These are phyloP conservation scores for Neodon shergylaensis DNA, from an alignment of 2,113 vertebrate genomes.

Conservation along the genomic window DNA sequence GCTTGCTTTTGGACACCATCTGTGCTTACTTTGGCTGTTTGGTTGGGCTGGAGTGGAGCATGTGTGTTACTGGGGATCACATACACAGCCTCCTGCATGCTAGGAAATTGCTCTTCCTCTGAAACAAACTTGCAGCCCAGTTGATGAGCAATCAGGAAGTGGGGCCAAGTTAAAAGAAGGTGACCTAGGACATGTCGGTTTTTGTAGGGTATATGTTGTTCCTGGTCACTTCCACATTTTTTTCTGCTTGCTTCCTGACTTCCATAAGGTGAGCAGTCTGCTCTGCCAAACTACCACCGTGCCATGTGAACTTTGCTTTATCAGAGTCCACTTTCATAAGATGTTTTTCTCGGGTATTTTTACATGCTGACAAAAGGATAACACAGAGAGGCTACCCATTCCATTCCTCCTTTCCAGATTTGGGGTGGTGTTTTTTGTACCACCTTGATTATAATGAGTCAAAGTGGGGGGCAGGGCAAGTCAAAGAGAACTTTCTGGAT, in stretches of 20 bases:
- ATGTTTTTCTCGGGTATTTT: background rate
- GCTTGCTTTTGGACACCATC: background rate
- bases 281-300: background rate
- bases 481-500: background rate
- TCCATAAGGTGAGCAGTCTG: background rate
- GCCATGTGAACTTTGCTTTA: background rate
- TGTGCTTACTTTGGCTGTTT: background rate
- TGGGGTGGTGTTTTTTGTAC: background rate
- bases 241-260: background rate
- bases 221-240: background rate
- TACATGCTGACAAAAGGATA: background rate
- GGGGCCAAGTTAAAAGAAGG: background rate
- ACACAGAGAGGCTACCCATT: background rate
- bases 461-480: background rate
- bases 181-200: background rate
- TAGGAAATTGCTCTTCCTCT: background rate
- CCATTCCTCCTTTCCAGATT: conserved; percentile 29
- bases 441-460: background rate
- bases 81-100: background rate
- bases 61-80: background rate
- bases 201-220: background rate
- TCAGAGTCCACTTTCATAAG: too few species aligned
- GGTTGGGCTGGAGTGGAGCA: too few species aligned
- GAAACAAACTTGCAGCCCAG: background rate
- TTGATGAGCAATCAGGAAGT: background rate